A percentile compares a stretch with the other conserved stretches of the same genome.
phyloP scores from a whole-genome alignment of 2,888 invertebrate genomes.

The Philopedon plagiatum region DNA sequence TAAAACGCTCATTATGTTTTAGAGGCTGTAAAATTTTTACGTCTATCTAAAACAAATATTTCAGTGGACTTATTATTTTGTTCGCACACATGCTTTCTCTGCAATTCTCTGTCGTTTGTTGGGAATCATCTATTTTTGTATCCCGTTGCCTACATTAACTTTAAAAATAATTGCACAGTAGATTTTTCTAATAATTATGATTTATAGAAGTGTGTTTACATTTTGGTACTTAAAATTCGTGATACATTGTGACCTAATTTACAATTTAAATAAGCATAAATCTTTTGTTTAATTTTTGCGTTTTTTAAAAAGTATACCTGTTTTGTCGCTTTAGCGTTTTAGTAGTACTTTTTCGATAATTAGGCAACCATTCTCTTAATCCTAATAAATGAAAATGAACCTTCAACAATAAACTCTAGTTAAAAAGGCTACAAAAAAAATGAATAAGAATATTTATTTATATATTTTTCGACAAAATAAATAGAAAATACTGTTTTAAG shows the following conservation, averaged over 20 bases:
- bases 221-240: too few species aligned
- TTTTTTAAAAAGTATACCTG: too few species aligned
- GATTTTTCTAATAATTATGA: background rate
- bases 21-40: background rate
- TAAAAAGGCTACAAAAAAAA: too few species aligned
- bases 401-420: too few species aligned
- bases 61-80: background rate
- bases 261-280: background rate
- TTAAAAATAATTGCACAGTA: slow-evolving; percentile 5
- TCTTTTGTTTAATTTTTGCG: too few species aligned
- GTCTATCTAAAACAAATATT: background rate
- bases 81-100: background rate
- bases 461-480: too few species aligned
- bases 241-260: background rate
- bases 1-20: background rate
- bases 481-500: too few species aligned
- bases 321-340: too few species aligned
- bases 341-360: too few species aligned
- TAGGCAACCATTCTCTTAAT: too few species aligned
- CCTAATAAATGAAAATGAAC: too few species aligned
- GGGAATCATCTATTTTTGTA: slow-evolving; percentile 17
- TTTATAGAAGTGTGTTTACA: background rate
- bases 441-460: too few species aligned
- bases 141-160: background rate
- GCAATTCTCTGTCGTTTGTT: slow-evolving; percentile 1